Conservation (phyloP, 2,113 vertebrate genomes). For the Spizaetus ornatus region DNA sequence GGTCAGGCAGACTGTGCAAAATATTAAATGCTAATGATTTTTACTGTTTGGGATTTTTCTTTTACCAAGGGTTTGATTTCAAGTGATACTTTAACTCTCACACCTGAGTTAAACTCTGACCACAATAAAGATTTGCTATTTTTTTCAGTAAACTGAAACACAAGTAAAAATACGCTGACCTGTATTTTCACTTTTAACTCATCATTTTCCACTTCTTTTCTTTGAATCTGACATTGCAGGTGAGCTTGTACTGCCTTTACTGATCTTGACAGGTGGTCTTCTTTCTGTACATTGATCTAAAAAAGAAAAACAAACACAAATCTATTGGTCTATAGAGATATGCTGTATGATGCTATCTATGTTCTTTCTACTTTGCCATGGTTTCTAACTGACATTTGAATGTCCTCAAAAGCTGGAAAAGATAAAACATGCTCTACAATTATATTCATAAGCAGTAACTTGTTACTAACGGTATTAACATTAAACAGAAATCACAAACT, state of each 20-base stretch:
- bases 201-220: constrained; percentile 82
- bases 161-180: constrained; percentile 64
- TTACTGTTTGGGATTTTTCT: background rate
- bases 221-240: constrained; percentile 80
- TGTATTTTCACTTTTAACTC: constrained; percentile 78
- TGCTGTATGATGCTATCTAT: background rate
- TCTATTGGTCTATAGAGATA: background rate
- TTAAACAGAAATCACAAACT: background rate
- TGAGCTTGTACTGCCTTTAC: constrained; percentile 75
- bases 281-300: constrained; percentile 75
- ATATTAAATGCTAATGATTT: background rate
- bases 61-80: background rate
- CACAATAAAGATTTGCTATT: background rate
- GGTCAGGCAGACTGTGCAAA: background rate
- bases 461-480: background rate
- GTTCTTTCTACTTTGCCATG: background rate
- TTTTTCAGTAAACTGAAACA: background rate
- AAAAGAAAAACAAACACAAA: background rate
- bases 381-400: background rate
- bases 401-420: background rate
- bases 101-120: background rate
- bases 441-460: background rate
- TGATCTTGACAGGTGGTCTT: constrained; percentile 70
- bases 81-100: background rate
- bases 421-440: background rate